Evolutionary conservation across 92 coral and sea anemone genomes (phyloP).

Genomic region (Desmophyllum pertusum): DNA sequence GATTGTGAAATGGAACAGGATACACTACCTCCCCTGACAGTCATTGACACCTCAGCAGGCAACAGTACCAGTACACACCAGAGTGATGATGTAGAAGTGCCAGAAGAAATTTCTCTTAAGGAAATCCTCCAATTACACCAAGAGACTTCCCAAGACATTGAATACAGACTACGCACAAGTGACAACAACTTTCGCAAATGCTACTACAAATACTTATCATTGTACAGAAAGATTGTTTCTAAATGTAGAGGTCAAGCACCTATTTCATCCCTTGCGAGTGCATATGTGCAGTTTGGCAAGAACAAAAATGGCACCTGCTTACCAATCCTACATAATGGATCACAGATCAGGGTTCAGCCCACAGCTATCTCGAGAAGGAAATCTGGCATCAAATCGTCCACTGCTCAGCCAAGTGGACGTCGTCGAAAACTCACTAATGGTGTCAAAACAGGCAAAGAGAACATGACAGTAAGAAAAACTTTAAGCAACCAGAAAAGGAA

Average conservation of each 20-base stretch:
- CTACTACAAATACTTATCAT: slow-evolving; percentile 54
- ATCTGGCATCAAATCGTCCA: slow-evolving; percentile 58
- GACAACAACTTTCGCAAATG: slow-evolving; percentile 55
- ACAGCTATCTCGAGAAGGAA: slow-evolving; percentile 65
- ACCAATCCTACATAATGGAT: slow-evolving; percentile 60
- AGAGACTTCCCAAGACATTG: slow-evolving; percentile 58
- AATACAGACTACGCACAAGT: slow-evolving; percentile 57
- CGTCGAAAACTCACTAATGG: not conserved
- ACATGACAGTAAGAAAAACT: slow-evolving; percentile 50
- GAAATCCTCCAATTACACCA: slow-evolving; percentile 55
- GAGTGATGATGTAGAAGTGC: not conserved
- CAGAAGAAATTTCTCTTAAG: slow-evolving; percentile 30
- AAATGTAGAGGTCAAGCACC: slow-evolving; percentile 72
- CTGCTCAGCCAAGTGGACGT: slow-evolving; percentile 59
- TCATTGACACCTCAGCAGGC: not conserved
- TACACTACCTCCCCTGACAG: not conserved
- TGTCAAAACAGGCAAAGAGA: not conserved
- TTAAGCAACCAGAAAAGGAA: slow-evolving; percentile 47
- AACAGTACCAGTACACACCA: not conserved
- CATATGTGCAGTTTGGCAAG: slow-evolving; percentile 56
- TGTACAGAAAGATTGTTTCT: slow-evolving; percentile 44
- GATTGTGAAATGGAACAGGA: slow-evolving; percentile 23
- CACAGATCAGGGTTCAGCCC: slow-evolving; percentile 62
- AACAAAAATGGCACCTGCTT: slow-evolving; percentile 43
- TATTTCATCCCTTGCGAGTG: slow-evolving; percentile 59